Conservation (phyloP, 2,113 vertebrate genomes). For the Cacatua alba region DNA sequence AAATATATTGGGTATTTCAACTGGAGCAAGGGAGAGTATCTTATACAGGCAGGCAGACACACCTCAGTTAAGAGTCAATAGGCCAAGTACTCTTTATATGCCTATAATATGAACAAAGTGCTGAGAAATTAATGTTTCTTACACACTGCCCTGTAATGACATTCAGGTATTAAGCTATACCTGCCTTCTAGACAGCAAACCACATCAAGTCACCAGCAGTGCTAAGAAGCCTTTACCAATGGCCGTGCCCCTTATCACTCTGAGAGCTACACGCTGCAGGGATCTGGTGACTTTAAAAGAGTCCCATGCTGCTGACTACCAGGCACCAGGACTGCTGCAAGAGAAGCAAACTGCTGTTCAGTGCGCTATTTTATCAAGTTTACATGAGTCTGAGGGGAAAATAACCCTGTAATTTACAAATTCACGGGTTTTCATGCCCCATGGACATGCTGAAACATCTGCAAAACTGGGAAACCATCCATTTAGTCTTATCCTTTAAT, state of each 20-base stretch:
- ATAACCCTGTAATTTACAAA: not conserved
- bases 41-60: not conserved
- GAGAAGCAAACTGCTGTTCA: not conserved
- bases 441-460: not conserved
- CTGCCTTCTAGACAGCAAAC: conserved; percentile 21
- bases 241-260: not conserved
- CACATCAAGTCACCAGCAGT: not conserved
- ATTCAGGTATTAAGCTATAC: conserved; percentile 6
- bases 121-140: conserved; percentile 28
- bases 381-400: not conserved
- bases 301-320: not conserved
- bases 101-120: not conserved
- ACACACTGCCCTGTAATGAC: not conserved
- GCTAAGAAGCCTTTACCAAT: not conserved
- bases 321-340: not conserved
- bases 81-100: not conserved
- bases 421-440: not conserved
- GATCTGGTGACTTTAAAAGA: not conserved
- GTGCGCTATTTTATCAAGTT: not conserved
- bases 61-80: not conserved
- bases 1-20: not conserved
- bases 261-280: not conserved
- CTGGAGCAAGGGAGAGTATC: not conserved
- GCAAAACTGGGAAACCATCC: not conserved
- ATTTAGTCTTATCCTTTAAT: not conserved